A percentile compares a stretch with the other conserved stretches of the same genome.
Conservation (phyloP, 2,797 vertebrate genomes). For the Myripristis murdjan region DNA sequence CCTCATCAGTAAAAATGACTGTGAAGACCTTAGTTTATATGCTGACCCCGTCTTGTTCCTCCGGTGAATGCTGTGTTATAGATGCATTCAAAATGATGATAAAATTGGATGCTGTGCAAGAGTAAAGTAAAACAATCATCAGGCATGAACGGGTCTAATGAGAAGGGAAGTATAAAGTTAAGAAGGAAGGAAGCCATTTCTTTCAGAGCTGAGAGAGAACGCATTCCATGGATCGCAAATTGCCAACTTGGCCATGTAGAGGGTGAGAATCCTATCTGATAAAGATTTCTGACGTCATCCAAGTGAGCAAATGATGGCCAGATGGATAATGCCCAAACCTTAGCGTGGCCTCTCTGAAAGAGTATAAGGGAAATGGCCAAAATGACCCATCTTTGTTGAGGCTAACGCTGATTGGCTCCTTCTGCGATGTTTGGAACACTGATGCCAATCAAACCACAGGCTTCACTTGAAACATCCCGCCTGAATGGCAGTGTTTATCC, state of each 20-base stretch:
- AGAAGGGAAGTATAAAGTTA: conserved; percentile 74
- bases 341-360: conserved; percentile 47
- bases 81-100: background rate
- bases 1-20: background rate
- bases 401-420: conserved; percentile 60
- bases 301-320: conserved; percentile 64
- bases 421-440: conserved; percentile 62
- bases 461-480: conserved; percentile 63
- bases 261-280: conserved; percentile 78
- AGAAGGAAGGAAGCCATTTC: conserved; percentile 80
- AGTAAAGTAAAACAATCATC: conserved; percentile 25
- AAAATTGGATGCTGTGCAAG: conserved; percentile 13
- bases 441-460: conserved; percentile 65
- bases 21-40: background rate
- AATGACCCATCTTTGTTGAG: conserved; percentile 67
- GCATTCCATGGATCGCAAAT: conserved; percentile 64
- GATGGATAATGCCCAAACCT: conserved; percentile 68
- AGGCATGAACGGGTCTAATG: conserved; percentile 57
- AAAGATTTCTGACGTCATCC: conserved; percentile 77
- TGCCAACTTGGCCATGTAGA: conserved; percentile 63
- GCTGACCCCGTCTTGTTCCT: background rate
- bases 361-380: conserved; percentile 62
- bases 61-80: background rate
- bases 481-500: conserved; percentile 47
- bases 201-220: conserved; percentile 61